Conservation (phyloP, 2,888 invertebrate genomes). For the Cylindroiulus punctatus region DNA sequence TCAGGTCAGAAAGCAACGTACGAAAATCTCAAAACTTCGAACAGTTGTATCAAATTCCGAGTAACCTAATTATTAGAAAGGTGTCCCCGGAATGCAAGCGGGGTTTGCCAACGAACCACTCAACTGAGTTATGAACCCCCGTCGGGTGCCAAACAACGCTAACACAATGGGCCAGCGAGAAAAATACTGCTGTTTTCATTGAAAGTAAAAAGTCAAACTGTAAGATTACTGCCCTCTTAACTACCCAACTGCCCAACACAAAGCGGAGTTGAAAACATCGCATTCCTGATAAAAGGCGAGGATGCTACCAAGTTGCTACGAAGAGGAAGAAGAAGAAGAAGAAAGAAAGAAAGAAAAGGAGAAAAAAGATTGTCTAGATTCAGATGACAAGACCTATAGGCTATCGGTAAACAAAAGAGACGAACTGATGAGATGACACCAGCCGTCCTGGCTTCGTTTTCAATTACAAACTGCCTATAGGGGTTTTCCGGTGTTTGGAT, state of each 20-base stretch:
- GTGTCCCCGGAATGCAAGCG: background rate
- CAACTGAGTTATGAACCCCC: background rate
- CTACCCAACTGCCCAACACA: background rate
- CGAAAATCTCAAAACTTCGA: too few relatives aligned
- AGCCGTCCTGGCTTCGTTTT: conserved; percentile 4
- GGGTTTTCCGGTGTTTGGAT: conserved; percentile 13
- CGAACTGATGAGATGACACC: conserved; percentile 22
- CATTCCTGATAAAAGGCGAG: background rate
- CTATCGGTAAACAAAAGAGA: conserved; percentile 37
- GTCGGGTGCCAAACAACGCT: background rate
- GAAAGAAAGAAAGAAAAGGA: too few relatives aligned
- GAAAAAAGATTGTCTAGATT: conserved; percentile 4
- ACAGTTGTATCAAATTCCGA: too few relatives aligned
- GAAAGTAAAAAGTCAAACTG: background rate
- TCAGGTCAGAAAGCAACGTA: too few relatives aligned
- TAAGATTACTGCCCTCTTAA: background rate
- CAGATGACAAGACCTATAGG: conserved; percentile 34
- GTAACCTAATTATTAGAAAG: background rate
- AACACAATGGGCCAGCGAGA: background rate
- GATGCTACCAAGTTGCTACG: conserved; percentile 15
- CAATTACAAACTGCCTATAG: conserved; percentile 34
- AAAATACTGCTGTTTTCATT: background rate
- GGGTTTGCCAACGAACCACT: background rate
- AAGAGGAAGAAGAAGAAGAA: background rate
- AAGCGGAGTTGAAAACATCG: background rate